Evolutionary conservation across 1,140 invertebrate genomes (phyloP).

Genomic region (Sminthurinus signatus): DNA sequence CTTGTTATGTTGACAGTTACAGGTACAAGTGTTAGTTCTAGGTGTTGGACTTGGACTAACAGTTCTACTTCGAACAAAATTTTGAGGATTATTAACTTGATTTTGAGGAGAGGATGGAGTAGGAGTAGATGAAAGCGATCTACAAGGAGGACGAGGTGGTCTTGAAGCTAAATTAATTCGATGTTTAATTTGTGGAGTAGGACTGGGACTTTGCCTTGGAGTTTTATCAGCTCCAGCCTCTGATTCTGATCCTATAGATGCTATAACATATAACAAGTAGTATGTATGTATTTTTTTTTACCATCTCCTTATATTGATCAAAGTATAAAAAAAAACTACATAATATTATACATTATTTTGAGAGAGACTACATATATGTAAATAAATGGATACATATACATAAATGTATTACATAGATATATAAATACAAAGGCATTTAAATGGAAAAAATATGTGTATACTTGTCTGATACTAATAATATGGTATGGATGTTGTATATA

Average conservation of each 20-base stretch:
- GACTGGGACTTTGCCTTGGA: constrained; percentile 8
- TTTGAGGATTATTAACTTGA: constrained; percentile 1
- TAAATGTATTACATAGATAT: constrained; percentile 6
- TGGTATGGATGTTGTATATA: no score
- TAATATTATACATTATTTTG: no score
- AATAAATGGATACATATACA: constrained; percentile 3
- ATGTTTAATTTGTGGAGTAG: no score
- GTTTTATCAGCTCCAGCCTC: neutral
- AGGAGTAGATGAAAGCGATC: constrained; percentile 5
- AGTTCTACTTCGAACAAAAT: constrained; percentile 9
- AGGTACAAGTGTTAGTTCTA: neutral
- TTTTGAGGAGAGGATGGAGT: neutral
- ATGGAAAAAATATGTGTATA: neutral
- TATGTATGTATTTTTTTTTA: no score
- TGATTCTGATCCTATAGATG: neutral
- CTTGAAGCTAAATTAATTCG: no score
- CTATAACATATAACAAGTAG: constrained; percentile 12
- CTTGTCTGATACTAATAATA: no score
- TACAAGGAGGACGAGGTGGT: constrained; percentile 11
- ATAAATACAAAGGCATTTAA: neutral
- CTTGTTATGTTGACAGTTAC: constrained; percentile 6
- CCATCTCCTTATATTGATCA: no score
- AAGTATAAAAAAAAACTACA: no score
- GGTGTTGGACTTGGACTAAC: constrained; percentile 9
- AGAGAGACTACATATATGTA: constrained; percentile 2